Evolutionary conservation across 1,140 invertebrate genomes (phyloP).

Genomic region (Teleogryllus occipitalis): DNA sequence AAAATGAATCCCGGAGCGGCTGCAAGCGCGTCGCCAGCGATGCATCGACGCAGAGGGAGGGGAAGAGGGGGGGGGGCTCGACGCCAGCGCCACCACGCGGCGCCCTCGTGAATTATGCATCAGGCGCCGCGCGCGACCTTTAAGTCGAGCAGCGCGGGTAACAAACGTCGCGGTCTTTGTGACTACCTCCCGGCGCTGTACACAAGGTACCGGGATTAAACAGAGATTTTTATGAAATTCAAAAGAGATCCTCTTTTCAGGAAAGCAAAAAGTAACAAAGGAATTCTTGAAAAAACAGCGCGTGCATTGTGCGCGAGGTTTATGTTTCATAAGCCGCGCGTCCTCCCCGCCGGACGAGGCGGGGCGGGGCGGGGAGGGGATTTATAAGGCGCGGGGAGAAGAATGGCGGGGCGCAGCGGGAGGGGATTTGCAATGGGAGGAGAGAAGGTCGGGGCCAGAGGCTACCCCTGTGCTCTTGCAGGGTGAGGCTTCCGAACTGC

Average conservation of each 20-base stretch:
- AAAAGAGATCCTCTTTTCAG: not conserved
- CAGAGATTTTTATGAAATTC: conserved; percentile 5
- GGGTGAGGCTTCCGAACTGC: too few species aligned
- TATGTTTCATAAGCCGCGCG: not conserved
- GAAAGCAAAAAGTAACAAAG: not conserved
- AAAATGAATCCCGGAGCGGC: not conserved
- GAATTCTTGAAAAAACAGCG: not conserved
- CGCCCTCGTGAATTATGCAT: not conserved
- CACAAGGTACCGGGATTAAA: not conserved
- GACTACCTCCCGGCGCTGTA: not conserved
- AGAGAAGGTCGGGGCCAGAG: too few species aligned
- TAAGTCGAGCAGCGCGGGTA: not conserved
- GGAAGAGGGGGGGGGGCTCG: not conserved
- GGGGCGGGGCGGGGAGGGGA: too few species aligned
- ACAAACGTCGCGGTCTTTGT: not conserved
- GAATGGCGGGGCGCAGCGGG: too few species aligned
- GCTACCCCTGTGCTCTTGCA: too few species aligned
- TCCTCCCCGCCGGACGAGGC: not conserved
- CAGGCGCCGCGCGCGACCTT: not conserved
- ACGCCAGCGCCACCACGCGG: not conserved
- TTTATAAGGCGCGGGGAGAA: too few species aligned
- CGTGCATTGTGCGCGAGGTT: not conserved
- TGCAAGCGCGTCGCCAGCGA: too few species aligned
- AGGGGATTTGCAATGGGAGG: too few species aligned
- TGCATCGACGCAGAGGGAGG: not conserved